Evolutionary conservation across 2,797 vertebrate species (phyloP), one percentile per base, ranked within the genome.

Genomic region (Fringilla coelebs): DNA sequence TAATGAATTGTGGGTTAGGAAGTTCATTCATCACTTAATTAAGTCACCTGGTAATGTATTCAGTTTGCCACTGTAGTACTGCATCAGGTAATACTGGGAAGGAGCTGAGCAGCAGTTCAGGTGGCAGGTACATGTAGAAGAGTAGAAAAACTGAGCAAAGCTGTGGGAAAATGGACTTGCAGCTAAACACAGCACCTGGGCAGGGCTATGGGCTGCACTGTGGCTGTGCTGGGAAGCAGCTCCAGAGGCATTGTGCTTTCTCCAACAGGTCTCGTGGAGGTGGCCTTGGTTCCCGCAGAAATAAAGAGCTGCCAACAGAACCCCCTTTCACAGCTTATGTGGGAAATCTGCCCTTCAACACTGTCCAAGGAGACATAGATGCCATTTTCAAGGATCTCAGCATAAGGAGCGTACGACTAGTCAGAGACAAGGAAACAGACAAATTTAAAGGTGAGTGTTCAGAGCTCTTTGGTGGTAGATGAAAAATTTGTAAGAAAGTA

Each of bases 361-460:
- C 99, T 26, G 99, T 99, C 88, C 99, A 99, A 96, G 99, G 99
- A 76, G 99, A 99, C 98, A 99, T 99, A 96, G 99, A 99, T 95
- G 97, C 98, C 89, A 99, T 99, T 98, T 99, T 99, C 98, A 99
- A 99, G 98, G 99, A 99, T 92, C 98, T 99, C 97, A 99, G 95
- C 74, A 97, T 99, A 92, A 98, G 99, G 98, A 99, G 99, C 5
- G 98, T 99, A 70, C 98, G 99, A 94, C 98, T 99, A 98, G 99
- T 99, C 97, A 96, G 99, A 98, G 99, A 99, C 98, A 99, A 99
- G 98, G 99, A 99, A 94, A 99, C 99, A 89, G 99, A 99, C 98
- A 99, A 99, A 98, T 99, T 99, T 97, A 99, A 99, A 99, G 99
- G 99, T 99, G 93, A 92, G 80, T 31, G 6, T 43, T 79, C 18